Evolutionary conservation across 1,140 invertebrate species (phyloP).

Genomic region (Drosophila takahashii): DNA sequence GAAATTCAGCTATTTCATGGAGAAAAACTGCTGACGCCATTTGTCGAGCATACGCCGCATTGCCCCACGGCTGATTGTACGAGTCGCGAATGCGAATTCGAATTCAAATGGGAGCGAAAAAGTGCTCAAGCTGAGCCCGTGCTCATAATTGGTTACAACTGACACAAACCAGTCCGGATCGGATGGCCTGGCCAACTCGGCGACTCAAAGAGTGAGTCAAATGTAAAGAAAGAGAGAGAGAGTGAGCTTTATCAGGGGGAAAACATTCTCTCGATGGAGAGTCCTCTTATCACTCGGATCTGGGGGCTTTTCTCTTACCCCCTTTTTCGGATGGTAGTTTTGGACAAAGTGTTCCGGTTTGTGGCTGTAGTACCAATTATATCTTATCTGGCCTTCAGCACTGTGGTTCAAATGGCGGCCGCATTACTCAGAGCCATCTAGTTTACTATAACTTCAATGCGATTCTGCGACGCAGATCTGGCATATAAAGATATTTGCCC

Average conservation of each 20-base stretch:
- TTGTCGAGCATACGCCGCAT: slow-evolving; percentile 17
- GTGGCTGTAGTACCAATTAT: neutral
- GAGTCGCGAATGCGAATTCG: slow-evolving; percentile 29
- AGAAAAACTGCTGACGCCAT: slow-evolving; percentile 32
- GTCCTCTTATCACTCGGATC: slow-evolving; percentile 25
- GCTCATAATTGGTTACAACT: slow-evolving; percentile 53
- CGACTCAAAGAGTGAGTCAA: slow-evolving; percentile 5
- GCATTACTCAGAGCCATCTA: slow-evolving; percentile 10
- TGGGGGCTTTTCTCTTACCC: neutral
- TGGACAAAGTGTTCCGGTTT: slow-evolving; percentile 11
- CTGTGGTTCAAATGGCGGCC: no score
- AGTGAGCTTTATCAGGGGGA: slow-evolving; percentile 24
- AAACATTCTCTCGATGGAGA: neutral
- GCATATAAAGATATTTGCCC: slow-evolving; percentile 19
- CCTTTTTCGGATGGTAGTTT: neutral
- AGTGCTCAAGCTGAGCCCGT: slow-evolving; percentile 11
- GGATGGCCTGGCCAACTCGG: slow-evolving; percentile 43
- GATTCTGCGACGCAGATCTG: slow-evolving; percentile 21
- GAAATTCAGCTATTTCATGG: slow-evolving; percentile 7
- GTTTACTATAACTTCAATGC: neutral
- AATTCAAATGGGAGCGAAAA: slow-evolving; percentile 17
- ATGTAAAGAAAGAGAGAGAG: slow-evolving; percentile 4
- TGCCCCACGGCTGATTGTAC: slow-evolving; percentile 21
- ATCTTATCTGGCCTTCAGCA: slow-evolving; percentile 10
- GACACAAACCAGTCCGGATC: slow-evolving; percentile 42